Evolutionary conservation across 2,113 vertebrate genomes (phyloP).

Genomic region (Pedetes capensis): DNA sequence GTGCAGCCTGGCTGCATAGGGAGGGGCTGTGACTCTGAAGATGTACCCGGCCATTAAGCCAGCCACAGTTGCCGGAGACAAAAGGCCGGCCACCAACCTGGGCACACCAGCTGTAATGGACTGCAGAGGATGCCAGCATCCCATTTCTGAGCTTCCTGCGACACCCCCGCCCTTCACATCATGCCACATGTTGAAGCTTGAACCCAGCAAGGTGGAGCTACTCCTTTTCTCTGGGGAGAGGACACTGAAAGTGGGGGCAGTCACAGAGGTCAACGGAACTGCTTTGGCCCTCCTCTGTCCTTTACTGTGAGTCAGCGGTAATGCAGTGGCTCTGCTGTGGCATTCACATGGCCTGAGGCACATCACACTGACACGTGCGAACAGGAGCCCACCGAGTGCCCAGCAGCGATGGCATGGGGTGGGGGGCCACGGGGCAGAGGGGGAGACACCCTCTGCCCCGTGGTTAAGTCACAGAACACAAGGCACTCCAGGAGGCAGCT

Average conservation of each 20-base stretch:
- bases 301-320: no score
- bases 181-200: not conserved
- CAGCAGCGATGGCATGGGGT: not conserved
- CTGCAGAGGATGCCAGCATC: accelerated
- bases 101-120: accelerated
- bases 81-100: not conserved
- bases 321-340: accelerated
- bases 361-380: accelerated
- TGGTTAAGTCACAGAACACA: not conserved
- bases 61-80: no score
- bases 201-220: accelerated
- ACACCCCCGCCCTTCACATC: not conserved
- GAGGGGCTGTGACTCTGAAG: no score
- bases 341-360: not conserved
- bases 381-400: not conserved
- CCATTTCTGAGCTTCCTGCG: not conserved
- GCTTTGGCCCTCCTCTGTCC: not conserved
- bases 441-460: no score
- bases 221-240: not conserved
- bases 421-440: accelerated
- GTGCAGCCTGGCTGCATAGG: no score
- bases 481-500: not conserved
- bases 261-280: not conserved
- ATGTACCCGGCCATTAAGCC: no score
- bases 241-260: not conserved